phyloP scores from a whole-genome alignment of 2,113 vertebrate species.

The Anoura caudifer region DNA sequence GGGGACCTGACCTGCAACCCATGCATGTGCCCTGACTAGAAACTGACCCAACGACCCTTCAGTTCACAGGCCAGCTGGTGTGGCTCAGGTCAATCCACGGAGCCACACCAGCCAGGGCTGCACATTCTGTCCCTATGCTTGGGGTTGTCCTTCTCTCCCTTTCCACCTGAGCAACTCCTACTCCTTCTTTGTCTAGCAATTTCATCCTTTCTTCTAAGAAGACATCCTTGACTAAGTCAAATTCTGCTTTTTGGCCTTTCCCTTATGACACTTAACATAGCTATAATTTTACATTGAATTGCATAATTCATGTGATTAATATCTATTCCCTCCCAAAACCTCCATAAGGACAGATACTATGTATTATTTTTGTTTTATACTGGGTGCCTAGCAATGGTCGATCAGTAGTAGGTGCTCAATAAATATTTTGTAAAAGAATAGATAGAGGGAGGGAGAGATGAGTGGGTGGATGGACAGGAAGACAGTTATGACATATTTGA shows the following conservation, averaged over 20 bases:
- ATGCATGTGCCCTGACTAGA: too few species aligned
- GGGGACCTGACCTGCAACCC: too few species aligned
- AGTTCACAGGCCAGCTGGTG: too few species aligned
- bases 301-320: not conserved
- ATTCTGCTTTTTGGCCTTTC: not conserved
- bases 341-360: not conserved
- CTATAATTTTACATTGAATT: not conserved
- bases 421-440: not conserved
- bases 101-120: too few species aligned
- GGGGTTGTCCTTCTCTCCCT: not conserved
- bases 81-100: too few species aligned
- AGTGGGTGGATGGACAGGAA: too few species aligned
- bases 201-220: not conserved
- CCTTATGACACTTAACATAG: not conserved
- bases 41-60: too few species aligned
- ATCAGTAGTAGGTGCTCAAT: not conserved
- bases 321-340: not conserved
- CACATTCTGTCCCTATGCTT: not conserved
- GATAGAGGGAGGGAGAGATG: not conserved
- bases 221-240: not conserved
- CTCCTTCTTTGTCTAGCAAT: not conserved
- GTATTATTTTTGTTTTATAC: not conserved
- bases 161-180: not conserved
- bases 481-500: not conserved
- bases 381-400: not conserved